Conservation (phyloP, 1,140 invertebrate species). For the Wiebesia pumilae region DNA sequence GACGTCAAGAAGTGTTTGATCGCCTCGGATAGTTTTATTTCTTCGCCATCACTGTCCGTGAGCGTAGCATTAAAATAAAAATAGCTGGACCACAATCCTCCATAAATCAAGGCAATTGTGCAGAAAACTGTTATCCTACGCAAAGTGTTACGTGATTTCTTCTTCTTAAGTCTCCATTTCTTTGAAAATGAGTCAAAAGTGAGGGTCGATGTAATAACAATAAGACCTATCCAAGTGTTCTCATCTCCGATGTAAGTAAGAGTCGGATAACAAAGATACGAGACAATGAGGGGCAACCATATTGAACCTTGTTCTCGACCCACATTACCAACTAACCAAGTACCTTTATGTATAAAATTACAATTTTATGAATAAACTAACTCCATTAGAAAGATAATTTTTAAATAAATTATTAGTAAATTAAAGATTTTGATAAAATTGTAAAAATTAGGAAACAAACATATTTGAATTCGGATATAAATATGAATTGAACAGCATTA, state of each 20-base stretch:
- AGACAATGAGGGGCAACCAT: slow-evolving; percentile 81
- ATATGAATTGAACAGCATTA: too few species aligned
- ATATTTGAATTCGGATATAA: too few species aligned
- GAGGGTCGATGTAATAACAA: slow-evolving; percentile 79
- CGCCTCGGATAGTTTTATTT: slow-evolving; percentile 90
- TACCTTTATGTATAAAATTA: slow-evolving; percentile 30
- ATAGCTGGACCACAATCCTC: slow-evolving; percentile 84
- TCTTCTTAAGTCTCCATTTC: slow-evolving; percentile 83
- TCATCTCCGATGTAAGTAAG: slow-evolving; percentile 81
- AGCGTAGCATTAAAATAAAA: slow-evolving; percentile 94
- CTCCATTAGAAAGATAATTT: background rate
- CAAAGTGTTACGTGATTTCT: slow-evolving; percentile 71
- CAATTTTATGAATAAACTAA: background rate
- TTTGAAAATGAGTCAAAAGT: slow-evolving; percentile 85
- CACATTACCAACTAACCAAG: slow-evolving; percentile 93
- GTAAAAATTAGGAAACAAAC: too few species aligned
- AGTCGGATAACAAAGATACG: slow-evolving; percentile 81
- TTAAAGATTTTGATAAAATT: too few species aligned
- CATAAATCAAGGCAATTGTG: slow-evolving; percentile 81
- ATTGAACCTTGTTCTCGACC: slow-evolving; percentile 85
- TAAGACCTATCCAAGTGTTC: slow-evolving; percentile 79
- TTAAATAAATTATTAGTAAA: background rate
- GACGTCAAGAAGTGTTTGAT: slow-evolving; percentile 93
- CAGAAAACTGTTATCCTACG: slow-evolving; percentile 76
- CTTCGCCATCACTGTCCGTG: slow-evolving; percentile 89